Conservation (phyloP, 2,113 vertebrate species). For the Anhinga rufa region DNA sequence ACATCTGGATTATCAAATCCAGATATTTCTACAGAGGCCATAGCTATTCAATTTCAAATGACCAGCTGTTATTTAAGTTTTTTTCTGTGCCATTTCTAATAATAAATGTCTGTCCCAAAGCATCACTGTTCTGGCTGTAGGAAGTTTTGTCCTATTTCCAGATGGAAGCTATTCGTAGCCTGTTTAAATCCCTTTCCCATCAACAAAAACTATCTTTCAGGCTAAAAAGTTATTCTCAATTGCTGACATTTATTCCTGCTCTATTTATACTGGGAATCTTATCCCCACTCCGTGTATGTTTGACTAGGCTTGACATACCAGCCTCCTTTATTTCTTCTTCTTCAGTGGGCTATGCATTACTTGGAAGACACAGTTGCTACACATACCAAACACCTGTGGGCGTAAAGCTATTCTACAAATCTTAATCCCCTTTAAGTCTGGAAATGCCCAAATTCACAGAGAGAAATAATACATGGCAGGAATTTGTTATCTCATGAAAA, state of each 20-base stretch:
- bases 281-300: neutral
- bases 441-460: neutral
- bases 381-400: neutral
- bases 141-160: neutral
- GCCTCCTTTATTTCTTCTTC: neutral
- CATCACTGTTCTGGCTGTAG: neutral
- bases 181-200: constrained; percentile 6
- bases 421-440: neutral
- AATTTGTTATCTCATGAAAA: neutral
- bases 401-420: neutral
- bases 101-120: neutral
- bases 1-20: neutral
- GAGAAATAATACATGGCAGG: neutral
- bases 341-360: neutral
- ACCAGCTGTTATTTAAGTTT: neutral
- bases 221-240: neutral
- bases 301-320: neutral
- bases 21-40: neutral
- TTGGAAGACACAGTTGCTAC: neutral
- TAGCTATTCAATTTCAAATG: neutral
- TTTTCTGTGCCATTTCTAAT: neutral
- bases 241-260: neutral
- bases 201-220: constrained; percentile 7
- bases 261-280: constrained; percentile 30
- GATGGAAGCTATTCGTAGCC: neutral